Conservation (phyloP, 1,140 invertebrate species). For the Lineus longissimus region DNA sequence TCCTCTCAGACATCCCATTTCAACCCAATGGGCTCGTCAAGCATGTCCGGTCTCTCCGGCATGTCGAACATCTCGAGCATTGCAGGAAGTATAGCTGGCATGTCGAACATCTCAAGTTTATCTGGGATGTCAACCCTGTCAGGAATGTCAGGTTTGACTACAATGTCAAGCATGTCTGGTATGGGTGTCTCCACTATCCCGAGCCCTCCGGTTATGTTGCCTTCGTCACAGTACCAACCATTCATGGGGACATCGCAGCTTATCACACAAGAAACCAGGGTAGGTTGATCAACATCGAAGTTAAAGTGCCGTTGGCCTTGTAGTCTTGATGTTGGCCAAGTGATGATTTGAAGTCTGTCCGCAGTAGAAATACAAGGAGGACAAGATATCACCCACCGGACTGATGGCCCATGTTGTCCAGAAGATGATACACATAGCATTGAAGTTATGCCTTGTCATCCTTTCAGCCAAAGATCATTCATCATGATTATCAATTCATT, state of each 20-base stretch:
- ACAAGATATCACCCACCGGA: too few relatives aligned
- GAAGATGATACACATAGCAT: too few relatives aligned
- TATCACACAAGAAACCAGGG: constrained; percentile 39
- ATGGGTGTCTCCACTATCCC: constrained; percentile 47
- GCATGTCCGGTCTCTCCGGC: neutral
- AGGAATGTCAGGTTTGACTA: constrained; percentile 15
- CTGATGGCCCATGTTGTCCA: too few relatives aligned
- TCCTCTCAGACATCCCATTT: constrained; percentile 43
- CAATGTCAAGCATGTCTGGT: constrained; percentile 53
- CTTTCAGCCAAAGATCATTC: neutral
- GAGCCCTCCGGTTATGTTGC: constrained; percentile 44
- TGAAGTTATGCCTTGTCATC: too few relatives aligned
- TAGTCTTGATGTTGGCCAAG: too few relatives aligned
- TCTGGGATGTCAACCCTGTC: neutral
- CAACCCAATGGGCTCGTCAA: constrained; percentile 34
- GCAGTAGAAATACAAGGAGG: too few relatives aligned
- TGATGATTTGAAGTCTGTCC: too few relatives aligned
- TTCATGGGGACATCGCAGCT: constrained; percentile 34
- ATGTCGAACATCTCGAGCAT: neutral
- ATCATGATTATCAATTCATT: neutral
- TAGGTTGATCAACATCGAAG: constrained; percentile 15
- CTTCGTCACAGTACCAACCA: constrained; percentile 34
- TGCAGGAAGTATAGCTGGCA: neutral
- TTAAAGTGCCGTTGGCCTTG: too few relatives aligned
- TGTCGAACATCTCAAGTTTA: neutral